Base-by-base conservation (phyloP, 2,797 vertebrate species). In the Pteropus rufus region DNA sequence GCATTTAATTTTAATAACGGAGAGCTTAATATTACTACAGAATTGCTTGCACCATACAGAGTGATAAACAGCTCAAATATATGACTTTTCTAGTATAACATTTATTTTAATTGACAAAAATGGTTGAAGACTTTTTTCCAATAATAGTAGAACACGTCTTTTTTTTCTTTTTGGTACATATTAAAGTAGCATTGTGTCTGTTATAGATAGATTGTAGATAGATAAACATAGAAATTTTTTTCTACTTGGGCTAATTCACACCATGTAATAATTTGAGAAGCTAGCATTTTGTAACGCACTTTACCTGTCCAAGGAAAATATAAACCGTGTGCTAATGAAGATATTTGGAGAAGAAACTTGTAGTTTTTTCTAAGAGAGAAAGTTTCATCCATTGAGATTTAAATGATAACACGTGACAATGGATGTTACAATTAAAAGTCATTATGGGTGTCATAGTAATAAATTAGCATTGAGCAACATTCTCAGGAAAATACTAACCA, bases 351-450 rank as follows among this genome's bases (percentile, higher is more conserved):
- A 82, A 65, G 41, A 82, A 97, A 91, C 82, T 96, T 94, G 87
- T 97, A 94, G 97, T 98, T 95, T 96, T 98, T 96, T 52, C 64
- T 81, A 72, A 86, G 14, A 95, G 0, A 85, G 80, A 91, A 97
- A 97, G 91, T 96, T 94, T 97, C 96, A 98, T 97, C 96, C 97
- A 97, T 81, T 97, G 95, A 98, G 96, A 98, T 98, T 98, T 97
- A 97, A 98, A 98, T 95, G 95, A 97, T 96, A 98, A 93, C 10
- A 6, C 83, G 79, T 94, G 94, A 96, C 96, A 97, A 96, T 98
- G 98, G 94, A 91, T 98, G 76, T 87, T 97, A 95, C 94, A 98
- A 97, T 98, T 98, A 97, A 97, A 98, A 98, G 95, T 97, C 95
- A 97, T 98, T 98, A 97, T 7, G 39, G 95, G 73, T 95, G 96